Percentiles rank a stretch among this genome's conserved stretches.
Conservation (phyloP, 1,140 invertebrate genomes). For the Ladona fulva region DNA sequence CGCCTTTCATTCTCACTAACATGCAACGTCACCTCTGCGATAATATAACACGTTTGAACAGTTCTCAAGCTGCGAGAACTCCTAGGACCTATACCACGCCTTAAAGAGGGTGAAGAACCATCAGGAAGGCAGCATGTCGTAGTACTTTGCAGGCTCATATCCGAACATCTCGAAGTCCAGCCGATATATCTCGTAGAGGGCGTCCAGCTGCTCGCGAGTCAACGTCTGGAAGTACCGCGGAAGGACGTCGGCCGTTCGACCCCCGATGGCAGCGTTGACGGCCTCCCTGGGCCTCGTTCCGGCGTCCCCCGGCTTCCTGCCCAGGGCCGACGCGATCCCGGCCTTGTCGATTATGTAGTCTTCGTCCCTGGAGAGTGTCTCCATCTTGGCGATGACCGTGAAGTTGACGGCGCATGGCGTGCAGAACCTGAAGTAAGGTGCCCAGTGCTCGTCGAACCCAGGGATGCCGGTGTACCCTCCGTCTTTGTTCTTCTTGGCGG, state of each 20-base stretch:
- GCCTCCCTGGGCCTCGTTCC: slow-evolving; percentile 13
- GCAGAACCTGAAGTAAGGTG: slow-evolving; percentile 73
- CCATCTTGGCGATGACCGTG: slow-evolving; percentile 43
- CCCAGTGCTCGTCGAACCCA: slow-evolving; percentile 80
- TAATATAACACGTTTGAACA: too few relatives aligned
- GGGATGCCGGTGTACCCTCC: background rate
- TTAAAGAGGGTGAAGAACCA: background rate
- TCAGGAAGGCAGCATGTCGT: slow-evolving; percentile 18
- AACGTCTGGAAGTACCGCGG: slow-evolving; percentile 25
- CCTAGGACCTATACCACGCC: background rate
- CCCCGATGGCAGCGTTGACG: slow-evolving; percentile 24
- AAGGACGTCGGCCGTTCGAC: slow-evolving; percentile 24
- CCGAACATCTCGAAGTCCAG: slow-evolving; percentile 28
- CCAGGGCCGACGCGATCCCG: slow-evolving; percentile 19
- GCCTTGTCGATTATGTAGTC: slow-evolving; percentile 29
- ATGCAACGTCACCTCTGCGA: too few relatives aligned
- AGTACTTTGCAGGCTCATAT: slow-evolving; percentile 31
- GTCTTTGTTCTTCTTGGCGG: slow-evolving; percentile 27
- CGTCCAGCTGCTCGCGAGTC: slow-evolving; percentile 21
- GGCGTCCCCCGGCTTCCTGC: slow-evolving; percentile 13
- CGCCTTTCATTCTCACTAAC: too few relatives aligned
- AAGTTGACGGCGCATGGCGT: slow-evolving; percentile 60
- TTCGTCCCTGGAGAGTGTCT: slow-evolving; percentile 37
- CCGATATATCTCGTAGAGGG: slow-evolving; percentile 27
- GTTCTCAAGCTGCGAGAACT: too few relatives aligned